Evolutionary conservation across 2,888 invertebrate species (phyloP), one percentile per base, ranked within the genome.

Genomic region (Andrena praecox): DNA sequence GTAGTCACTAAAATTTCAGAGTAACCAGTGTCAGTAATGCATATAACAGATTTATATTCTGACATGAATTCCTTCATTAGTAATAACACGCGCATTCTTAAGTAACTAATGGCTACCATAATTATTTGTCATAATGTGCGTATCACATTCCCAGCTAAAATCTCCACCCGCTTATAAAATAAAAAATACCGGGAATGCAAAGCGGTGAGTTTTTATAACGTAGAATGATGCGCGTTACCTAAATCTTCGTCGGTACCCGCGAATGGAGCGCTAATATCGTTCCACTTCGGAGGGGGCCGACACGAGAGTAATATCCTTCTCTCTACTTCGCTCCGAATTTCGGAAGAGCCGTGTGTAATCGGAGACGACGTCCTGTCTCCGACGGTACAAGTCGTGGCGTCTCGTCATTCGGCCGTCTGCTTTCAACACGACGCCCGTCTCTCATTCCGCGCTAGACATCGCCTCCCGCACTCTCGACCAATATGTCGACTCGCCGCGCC

Each of bases 351-450:
- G 76, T 84, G 85, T 84, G 91, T 92, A 93, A 92, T 91, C 89
- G 88, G 89, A 90, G 91, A 91, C 91, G 92, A 91, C 89, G 84
- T 87, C 88, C 80, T 86, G 91, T 89, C 90, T 88, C 85, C 82
- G 84, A 83, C 87, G 86, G 79, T 71, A 84, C 82, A 86, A 88
- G 88, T 87, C 91, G 86, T 89, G 92, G 90, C 91, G 87, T 90
- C 91, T 91, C 92, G 92, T 92, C 93, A 92, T 90, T 91, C 90
- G 90, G 89, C 91, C 91, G 92, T 91, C 91, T 89, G 89, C 89
- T 90, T 91, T 90, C 90, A 90, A 90, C 90, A 87, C 86, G 87
- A 89, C 84, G 90, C 90, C 88, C 89, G 92, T 93, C 93, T 90
- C 91, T 93, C 92, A 91, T 92, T 89, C 89, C 87, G 89, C 80